Base-by-base conservation (phyloP, 2,113 vertebrate species). In the Equus przewalskii region DNA sequence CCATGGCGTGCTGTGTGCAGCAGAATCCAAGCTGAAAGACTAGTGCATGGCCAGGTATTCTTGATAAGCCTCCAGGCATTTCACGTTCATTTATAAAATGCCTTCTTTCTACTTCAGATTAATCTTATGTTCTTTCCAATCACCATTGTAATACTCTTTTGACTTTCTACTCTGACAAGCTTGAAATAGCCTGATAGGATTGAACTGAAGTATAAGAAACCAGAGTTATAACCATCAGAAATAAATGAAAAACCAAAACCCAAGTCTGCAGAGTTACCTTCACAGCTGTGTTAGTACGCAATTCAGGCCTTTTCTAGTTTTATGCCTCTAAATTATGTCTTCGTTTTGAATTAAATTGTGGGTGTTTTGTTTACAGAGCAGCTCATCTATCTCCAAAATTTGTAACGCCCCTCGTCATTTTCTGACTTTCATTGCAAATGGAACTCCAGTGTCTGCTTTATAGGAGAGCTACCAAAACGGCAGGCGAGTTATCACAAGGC, bases 81-180 rank as follows among this genome's bases (percentile, higher is more conserved):
- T 98, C 96, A 89, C 28, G 5, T 98, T 91, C 91, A 96, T 97
- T 97, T 98, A 83, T 94, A 96, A 98, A 98, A 97, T 95, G 84
- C 51, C 94, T 91, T 72, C 96, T 87, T 85, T 87, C 97, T 96
- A 56, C 69, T 91, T 88, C 67, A 92, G 51, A 96, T 98, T 97
- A 97, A 92, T 98, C 93, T 96, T 76, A 89, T 94, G 54, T 94
- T 97, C 92, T 96, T 94, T 88, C 94, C 70, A 85, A 67, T 97
- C 93, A 94, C 78, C 54, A 33, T 19, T 65, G 36, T 62, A 87
- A 95, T 95, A 72, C 60, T 88, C 84, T 82, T 97, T 95, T 93
- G 93, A 96, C 94, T 97, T 97, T 91, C 56, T 88, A 76, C 79
- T 98, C 76, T 97, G 95, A 97, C 97, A 97, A 64, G 76, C 44